A percentile compares a stretch with the other conserved stretches of the same genome.
Evolutionary conservation across 2,797 vertebrate genomes (phyloP).

Genomic region (Scyliorhinus canicula): DNA sequence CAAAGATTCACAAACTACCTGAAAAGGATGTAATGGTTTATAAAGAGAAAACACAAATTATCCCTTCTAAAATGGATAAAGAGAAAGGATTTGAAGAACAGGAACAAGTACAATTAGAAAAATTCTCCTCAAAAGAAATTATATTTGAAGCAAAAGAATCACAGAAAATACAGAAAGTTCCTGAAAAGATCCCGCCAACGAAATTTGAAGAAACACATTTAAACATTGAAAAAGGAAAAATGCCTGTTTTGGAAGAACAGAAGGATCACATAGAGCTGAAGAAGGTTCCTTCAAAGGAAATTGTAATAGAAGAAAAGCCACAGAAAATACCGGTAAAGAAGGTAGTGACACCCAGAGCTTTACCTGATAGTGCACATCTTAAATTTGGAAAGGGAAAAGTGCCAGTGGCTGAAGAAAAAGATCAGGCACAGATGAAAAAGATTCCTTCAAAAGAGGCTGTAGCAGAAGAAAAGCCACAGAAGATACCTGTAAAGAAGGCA

Average conservation of each 20-base stretch:
- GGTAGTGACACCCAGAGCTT: slow-evolving; percentile 54
- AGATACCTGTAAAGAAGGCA: slow-evolving; percentile 51
- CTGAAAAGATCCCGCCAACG: slow-evolving; percentile 53
- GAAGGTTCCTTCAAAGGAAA: slow-evolving; percentile 48
- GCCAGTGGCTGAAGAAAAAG: slow-evolving; percentile 53
- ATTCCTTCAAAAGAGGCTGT: slow-evolving; percentile 48
- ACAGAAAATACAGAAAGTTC: slow-evolving; percentile 54
- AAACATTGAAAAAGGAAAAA: slow-evolving; percentile 47
- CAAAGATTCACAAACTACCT: slow-evolving; percentile 16
- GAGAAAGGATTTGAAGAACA: neutral
- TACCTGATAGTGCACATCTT: slow-evolving; percentile 43
- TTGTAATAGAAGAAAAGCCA: slow-evolving; percentile 53
- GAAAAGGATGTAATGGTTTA: neutral
- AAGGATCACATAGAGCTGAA: slow-evolving; percentile 43
- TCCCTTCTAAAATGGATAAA: neutral
- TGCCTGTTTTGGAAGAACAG: slow-evolving; percentile 56
- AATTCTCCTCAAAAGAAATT: slow-evolving; percentile 47
- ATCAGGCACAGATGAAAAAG: slow-evolving; percentile 47
- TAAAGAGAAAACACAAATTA: neutral
- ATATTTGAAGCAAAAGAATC: slow-evolving; percentile 55
- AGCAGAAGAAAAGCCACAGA: slow-evolving; percentile 53
- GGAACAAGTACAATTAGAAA: slow-evolving; percentile 46
- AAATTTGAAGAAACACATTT: slow-evolving; percentile 45
- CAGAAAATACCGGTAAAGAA: slow-evolving; percentile 55
- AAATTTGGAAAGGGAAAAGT: slow-evolving; percentile 48